Evolutionary conservation across 2,888 invertebrate species (phyloP), one percentile per base, ranked within the genome.

Genomic region (Hirtodrosophila histrioides): DNA sequence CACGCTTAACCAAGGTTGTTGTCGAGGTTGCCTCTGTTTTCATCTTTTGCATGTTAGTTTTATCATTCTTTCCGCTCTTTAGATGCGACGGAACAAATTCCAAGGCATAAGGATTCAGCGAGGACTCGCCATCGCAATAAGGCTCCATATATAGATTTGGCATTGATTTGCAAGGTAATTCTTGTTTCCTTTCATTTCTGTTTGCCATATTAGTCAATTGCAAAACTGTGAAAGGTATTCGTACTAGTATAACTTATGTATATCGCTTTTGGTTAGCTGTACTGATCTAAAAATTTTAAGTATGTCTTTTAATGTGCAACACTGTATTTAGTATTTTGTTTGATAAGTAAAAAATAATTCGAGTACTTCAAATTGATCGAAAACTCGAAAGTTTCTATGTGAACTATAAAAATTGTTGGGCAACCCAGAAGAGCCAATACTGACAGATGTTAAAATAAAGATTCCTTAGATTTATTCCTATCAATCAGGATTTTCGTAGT

Each of bases 11-110:
- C 48, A 76, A 41, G 0, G 72, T 71, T 29, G 77, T 57, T 4
- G 77, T 66, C 11, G 73, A 66, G 1, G 73, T 76, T 7, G 60
- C 31, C 27, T 71, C 57, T 1, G 67, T 54, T 50, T 61, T 71
- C 40, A 54, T 61, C 8, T 60, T 44, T 0, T 33, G 37, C 29
- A 37, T 46, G 3, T 12, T 35, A 12, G 17, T 17, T 17, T 36
- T 17, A 7, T 43, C 37, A 3, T 0, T 43, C 12, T 39, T 12
- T 10, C 8, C 29, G 12, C 9, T n/a, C 11, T 75, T 58, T 10
- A 71, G 7, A 40, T 53, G 36, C 8, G 72, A 72, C 0, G 73
- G 73, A 5, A 73, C 3, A 41, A 73, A 73, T 40, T 73, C 73
- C 27, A 73, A 44, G 10, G 73, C 73, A 27, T 57, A 50, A 0